These are phyloP conservation scores for Macrophya annulata DNA, from an alignment of 2,888 invertebrate genomes.

Conservation along the genomic window DNA sequence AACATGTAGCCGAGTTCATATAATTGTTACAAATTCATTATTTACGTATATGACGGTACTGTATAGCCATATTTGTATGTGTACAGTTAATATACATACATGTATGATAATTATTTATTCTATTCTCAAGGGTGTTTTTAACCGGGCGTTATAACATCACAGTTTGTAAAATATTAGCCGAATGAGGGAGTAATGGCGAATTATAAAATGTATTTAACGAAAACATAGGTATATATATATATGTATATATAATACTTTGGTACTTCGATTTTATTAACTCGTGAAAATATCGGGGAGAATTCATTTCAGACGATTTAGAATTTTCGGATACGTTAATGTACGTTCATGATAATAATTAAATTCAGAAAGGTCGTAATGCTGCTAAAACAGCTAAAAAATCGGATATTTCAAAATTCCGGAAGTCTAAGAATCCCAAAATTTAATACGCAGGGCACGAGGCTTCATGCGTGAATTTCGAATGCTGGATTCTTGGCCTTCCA, in stretches of 20 bases:
- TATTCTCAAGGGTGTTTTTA: conserved; percentile 52
- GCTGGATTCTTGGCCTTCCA: no score
- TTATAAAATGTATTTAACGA: background rate
- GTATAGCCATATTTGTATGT: background rate
- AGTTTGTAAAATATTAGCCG: conserved; percentile 27
- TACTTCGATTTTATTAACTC: background rate
- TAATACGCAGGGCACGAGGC: no score
- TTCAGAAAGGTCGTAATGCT: no score
- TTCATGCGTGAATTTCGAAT: no score
- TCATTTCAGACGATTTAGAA: background rate
- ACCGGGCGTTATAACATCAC: conserved; percentile 43
- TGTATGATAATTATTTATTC: conserved; percentile 52
- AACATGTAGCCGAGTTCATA: background rate
- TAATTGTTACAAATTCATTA: conserved; percentile 55
- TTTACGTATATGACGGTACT: conserved; percentile 1
- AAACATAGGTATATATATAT: no score
- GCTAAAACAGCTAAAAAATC: no score
- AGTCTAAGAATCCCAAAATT: no score
- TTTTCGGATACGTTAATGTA: no score
- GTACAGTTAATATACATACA: background rate
- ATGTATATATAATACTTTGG: background rate
- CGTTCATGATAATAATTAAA: no score
- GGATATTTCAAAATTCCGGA: no score
- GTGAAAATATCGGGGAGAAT: background rate
- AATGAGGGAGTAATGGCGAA: conserved; percentile 33